Evolutionary conservation across 2,888 invertebrate species (phyloP).

Genomic region (Sminthurides aquaticus): DNA sequence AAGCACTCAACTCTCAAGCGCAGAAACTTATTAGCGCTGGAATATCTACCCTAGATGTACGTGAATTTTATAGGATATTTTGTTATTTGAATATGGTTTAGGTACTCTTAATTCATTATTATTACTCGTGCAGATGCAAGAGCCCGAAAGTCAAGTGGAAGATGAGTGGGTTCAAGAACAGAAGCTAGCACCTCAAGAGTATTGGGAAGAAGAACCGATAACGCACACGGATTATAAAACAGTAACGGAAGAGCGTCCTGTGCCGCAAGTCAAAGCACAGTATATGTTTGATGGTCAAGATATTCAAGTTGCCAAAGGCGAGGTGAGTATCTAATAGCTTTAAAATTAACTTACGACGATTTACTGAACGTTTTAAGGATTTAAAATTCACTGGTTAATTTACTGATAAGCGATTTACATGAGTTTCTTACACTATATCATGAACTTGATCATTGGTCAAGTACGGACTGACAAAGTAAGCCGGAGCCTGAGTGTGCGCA

Average conservation of each 20-base stretch:
- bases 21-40: constrained; percentile 66
- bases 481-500: constrained; percentile 1
- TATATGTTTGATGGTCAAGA: constrained; percentile 91
- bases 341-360: not conserved
- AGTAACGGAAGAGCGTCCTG: constrained; percentile 75
- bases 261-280: constrained; percentile 70
- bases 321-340: constrained; percentile 50
- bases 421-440: not conserved
- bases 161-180: constrained; percentile 71
- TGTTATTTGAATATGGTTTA: too few species aligned
- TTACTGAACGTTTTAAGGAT: not conserved
- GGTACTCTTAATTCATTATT: too few species aligned
- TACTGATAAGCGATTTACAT: too few species aligned
- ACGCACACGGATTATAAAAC: constrained; percentile 64
- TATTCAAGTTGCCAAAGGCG: constrained; percentile 83
- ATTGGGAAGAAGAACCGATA: constrained; percentile 84
- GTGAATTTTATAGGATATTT: not conserved
- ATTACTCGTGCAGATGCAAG: too few species aligned
- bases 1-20: constrained; percentile 70
- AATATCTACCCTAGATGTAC: constrained; percentile 59
- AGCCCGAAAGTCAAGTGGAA: constrained; percentile 50
- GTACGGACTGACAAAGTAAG: constrained; percentile 11
- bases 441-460: constrained; percentile 5
- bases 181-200: constrained; percentile 77
- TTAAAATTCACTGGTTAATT: too few species aligned